Evolutionary conservation across 1,140 invertebrate genomes (phyloP), one percentile per base, ranked within the genome.

Genomic region (Batillaria attramentaria): DNA sequence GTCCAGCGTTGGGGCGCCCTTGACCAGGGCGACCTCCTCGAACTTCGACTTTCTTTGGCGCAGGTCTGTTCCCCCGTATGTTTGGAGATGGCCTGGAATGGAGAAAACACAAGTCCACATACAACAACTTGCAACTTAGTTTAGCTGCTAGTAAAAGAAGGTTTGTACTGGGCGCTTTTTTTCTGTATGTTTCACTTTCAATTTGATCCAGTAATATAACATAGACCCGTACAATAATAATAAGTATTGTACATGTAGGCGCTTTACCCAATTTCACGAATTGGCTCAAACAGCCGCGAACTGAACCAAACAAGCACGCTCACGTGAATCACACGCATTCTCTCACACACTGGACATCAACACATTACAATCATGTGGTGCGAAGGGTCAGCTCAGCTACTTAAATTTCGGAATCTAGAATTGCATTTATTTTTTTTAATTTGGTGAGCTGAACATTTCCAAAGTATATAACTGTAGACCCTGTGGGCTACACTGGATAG

Each of bases 1-100:
- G 77, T 46, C 62, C 68, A 20, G 24, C 20, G 5, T 28, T 6
- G n/a, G 75, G 24, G n/a, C 16, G 28, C 37, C 35, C 41, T 16
- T 65, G 18, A 33, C 16, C 54, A 8, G 65, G 65, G 35, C 62
- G 54, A 13, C 72, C 72, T 57, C 69, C 69, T 28, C 28, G 54
- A 60, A 37, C 54, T 18, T 35, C 20, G 33, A 66, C 72, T 37
- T 75, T 50, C 35, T 41, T 42, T 3, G 62, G 3, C 2, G 20
- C 20, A 28, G 35, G 39, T 4, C 50, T 24, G 3, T n/a, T 35
- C 5, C 68, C 74, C 72, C 75, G 43, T 3, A 79, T n/a, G 37
- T 79, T 79, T 41, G 77, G 77, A 62, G 77, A 79, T 41, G 77
- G 77, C 41, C 77, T 79, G 60, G 33, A 8, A 28, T 54, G 16